A percentile compares a stretch with the other conserved stretches of the same genome.
Evolutionary conservation across 2,797 vertebrate species (phyloP).

Genomic region (Carcharodon carcharias): DNA sequence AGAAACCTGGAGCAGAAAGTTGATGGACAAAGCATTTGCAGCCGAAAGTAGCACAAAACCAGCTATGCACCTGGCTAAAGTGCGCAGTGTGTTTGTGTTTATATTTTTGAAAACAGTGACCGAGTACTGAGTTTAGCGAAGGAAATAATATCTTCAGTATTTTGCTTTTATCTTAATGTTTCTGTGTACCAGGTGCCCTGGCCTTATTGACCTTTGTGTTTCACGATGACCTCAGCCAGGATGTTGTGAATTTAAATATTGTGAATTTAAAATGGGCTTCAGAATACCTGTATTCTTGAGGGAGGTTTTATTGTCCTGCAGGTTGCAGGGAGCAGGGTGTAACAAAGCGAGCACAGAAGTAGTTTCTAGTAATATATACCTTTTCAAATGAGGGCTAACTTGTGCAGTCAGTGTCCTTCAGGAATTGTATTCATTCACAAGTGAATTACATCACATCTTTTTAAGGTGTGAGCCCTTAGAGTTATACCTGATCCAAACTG

Average conservation of each 20-base stretch:
- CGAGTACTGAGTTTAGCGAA: neutral
- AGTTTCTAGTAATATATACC: neutral
- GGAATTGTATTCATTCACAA: neutral
- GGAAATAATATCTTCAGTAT: neutral
- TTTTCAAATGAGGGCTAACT: neutral
- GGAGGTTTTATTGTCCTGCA: no score
- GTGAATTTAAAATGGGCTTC: neutral
- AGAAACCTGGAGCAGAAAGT: neutral
- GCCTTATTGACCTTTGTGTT: neutral
- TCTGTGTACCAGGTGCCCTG: neutral
- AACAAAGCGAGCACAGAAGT: neutral
- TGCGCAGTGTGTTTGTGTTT: neutral
- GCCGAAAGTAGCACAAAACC: neutral
- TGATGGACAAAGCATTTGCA: neutral
- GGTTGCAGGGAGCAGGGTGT: no score
- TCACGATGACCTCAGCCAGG: neutral
- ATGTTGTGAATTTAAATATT: neutral
- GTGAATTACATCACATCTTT: neutral
- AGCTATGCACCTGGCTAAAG: neutral
- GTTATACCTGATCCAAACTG: neutral
- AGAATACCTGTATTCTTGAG: neutral
- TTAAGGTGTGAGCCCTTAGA: neutral
- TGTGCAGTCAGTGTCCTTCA: neutral
- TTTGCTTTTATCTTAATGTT: no score
- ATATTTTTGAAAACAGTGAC: no score